A percentile compares a stretch with the other conserved stretches of the same genome.
phyloP scores from a whole-genome alignment of 2,888 invertebrate species.

The Strigamia crassipes region DNA sequence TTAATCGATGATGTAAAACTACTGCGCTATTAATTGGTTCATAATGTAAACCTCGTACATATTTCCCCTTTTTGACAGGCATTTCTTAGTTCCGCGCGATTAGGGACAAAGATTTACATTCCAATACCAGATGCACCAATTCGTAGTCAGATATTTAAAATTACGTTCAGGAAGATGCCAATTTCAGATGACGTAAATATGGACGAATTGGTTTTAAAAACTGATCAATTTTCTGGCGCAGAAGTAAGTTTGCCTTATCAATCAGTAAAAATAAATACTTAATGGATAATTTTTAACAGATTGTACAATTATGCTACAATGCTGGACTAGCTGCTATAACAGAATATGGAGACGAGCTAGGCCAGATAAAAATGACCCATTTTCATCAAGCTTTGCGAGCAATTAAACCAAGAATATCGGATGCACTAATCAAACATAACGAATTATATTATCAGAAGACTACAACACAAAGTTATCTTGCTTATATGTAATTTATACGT shows the following conservation, averaged over 20 bases:
- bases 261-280: slow-evolving; percentile 21
- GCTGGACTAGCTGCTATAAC: neutral
- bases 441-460: neutral
- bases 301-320: neutral
- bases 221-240: slow-evolving; percentile 89
- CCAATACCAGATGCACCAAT: slow-evolving; percentile 83
- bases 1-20: slow-evolving; percentile 78
- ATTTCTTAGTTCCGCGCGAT: slow-evolving; percentile 83
- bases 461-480: neutral
- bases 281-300: neutral
- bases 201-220: slow-evolving; percentile 69
- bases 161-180: slow-evolving; percentile 78
- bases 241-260: slow-evolving; percentile 64
- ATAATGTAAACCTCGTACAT: neutral
- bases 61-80: slow-evolving; percentile 67
- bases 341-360: neutral
- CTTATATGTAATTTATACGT: neutral
- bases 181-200: slow-evolving; percentile 68
- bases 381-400: neutral
- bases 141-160: slow-evolving; percentile 77
- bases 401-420: neutral
- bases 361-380: neutral
- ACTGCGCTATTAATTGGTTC: neutral
- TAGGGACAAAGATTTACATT: slow-evolving; percentile 91
- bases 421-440: neutral